These are phyloP conservation scores for Boulengerochromis microlepis DNA, from an alignment of 2,113 vertebrate genomes.

Conservation along the genomic window DNA sequence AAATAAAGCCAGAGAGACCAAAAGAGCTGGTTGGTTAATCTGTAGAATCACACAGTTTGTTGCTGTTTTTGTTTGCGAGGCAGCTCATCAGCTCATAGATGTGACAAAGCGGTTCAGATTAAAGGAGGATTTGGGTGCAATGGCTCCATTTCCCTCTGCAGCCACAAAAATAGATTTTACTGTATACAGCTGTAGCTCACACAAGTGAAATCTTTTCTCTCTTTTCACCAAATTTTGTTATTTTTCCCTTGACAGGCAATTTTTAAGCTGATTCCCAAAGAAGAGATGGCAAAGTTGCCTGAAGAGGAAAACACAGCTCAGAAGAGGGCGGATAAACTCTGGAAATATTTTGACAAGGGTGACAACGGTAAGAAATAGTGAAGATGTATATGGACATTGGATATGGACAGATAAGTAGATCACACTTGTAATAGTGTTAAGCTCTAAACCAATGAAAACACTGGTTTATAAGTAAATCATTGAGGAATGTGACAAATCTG, in stretches of 20 bases:
- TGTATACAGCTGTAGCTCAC: background rate
- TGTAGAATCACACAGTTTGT: background rate
- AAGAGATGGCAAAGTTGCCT: constrained; percentile 21
- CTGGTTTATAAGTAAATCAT: background rate
- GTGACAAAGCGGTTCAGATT: background rate
- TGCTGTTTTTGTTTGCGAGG: background rate
- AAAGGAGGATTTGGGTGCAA: background rate
- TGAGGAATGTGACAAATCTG: background rate
- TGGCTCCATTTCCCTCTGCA: background rate
- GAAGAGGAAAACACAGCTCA: constrained; percentile 62
- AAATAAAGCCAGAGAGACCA: background rate
- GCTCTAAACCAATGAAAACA: background rate
- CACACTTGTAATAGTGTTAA: background rate
- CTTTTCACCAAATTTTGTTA: background rate
- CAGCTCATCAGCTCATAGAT: background rate
- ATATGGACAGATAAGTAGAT: background rate
- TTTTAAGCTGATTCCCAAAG: constrained; percentile 64
- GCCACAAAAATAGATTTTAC: background rate
- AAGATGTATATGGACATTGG: background rate
- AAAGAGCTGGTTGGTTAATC: background rate
- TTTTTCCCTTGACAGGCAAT: constrained; percentile 45
- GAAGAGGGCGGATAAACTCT: constrained; percentile 67
- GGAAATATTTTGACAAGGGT: constrained; percentile 56
- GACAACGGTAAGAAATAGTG: constrained; percentile 50
- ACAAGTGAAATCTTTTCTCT: background rate